Conservation (phyloP, 2,888 invertebrate genomes). For the Phortica okadai region DNA sequence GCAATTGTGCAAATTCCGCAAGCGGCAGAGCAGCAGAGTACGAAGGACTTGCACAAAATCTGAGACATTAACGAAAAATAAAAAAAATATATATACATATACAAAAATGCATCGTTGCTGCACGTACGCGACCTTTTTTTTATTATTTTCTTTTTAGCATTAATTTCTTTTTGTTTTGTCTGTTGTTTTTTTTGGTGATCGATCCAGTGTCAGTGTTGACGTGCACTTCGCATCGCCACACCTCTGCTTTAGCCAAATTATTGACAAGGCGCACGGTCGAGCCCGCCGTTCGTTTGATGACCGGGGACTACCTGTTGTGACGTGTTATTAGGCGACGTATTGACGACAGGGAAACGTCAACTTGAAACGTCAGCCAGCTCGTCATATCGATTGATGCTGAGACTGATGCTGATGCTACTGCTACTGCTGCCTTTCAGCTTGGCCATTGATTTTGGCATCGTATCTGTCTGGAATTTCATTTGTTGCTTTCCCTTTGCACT, state of each 20-base stretch:
- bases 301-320: slow-evolving; percentile 74
- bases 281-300: slow-evolving; percentile 51
- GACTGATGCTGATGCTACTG: slow-evolving; percentile 32
- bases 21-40: slow-evolving; percentile 44
- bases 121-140: slow-evolving; percentile 30
- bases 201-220: background rate
- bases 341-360: slow-evolving; percentile 76
- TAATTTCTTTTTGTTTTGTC: background rate
- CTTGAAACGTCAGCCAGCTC: slow-evolving; percentile 67
- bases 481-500: slow-evolving; percentile 25
- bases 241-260: slow-evolving; percentile 4
- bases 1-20: slow-evolving; percentile 71
- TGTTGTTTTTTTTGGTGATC: slow-evolving; percentile 8
- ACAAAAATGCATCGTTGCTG: slow-evolving; percentile 22
- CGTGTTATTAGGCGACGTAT: slow-evolving; percentile 76
- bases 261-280: background rate
- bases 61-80: background rate
- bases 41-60: background rate
- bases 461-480: slow-evolving; percentile 8
- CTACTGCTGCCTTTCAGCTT: background rate
- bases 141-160: background rate
- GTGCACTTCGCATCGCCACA: background rate
- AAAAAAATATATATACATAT: background rate
- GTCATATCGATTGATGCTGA: slow-evolving; percentile 67
- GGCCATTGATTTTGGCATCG: slow-evolving; percentile 38